A percentile compares a stretch with the other conserved stretches of the same genome.
Conservation (phyloP, 64 coral and sea anemone genomes). For the Hydrozoanthus tunicans region DNA sequence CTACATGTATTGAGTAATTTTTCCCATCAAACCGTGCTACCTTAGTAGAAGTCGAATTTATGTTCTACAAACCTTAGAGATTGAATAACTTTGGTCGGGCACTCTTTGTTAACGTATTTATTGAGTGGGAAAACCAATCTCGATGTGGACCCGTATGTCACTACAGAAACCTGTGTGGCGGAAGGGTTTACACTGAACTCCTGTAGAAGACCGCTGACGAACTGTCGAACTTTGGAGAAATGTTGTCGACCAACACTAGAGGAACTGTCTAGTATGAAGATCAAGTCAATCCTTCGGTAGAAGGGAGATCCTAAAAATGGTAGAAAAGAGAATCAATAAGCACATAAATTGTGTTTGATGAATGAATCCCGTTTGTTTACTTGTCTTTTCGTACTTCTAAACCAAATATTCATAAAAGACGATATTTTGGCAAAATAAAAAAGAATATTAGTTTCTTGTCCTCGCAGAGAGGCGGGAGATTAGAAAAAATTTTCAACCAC, state of each 20-base stretch:
- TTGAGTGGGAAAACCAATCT: slow-evolving; percentile 23
- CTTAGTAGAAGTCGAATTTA: no score
- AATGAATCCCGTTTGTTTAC: no score
- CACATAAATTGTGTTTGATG: no score
- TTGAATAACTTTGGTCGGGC: slow-evolving; percentile 2
- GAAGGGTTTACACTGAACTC: slow-evolving; percentile 39
- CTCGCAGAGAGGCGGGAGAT: no score
- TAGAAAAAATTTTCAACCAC: no score
- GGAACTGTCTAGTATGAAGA: slow-evolving; percentile 28
- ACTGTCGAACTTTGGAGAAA: slow-evolving; percentile 10
- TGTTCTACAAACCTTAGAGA: slow-evolving; percentile 28
- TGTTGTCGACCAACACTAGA: not conserved
- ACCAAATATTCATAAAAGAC: no score
- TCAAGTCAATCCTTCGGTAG: slow-evolving; percentile 1
- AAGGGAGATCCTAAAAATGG: not conserved
- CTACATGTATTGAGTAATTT: not conserved
- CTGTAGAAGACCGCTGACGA: slow-evolving; percentile 8
- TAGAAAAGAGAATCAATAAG: no score
- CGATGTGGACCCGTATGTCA: slow-evolving; percentile 1
- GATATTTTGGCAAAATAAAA: no score
- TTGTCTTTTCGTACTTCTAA: no score
- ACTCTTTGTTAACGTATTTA: slow-evolving; percentile 30
- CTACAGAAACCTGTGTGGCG: slow-evolving; percentile 23
- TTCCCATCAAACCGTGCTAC: not conserved
- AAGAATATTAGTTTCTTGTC: no score